Conservation (phyloP, 2,797 vertebrate species). For the Leuciscus waleckii region DNA sequence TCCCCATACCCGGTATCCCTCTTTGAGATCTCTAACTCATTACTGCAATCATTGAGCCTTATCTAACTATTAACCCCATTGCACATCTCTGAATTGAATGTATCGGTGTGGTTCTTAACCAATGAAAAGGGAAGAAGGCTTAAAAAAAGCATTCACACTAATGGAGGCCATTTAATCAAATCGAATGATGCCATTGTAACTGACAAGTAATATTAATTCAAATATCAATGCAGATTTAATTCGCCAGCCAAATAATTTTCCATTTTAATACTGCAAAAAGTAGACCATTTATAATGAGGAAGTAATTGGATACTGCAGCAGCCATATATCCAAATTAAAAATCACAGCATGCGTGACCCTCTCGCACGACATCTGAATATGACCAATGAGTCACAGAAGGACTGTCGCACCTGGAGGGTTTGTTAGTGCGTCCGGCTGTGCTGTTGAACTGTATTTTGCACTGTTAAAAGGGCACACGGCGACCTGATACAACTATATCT, state of each 20-base stretch:
- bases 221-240: constrained; percentile 10
- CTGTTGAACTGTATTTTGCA: constrained; percentile 19
- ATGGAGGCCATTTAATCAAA: constrained; percentile 34
- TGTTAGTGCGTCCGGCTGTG: background rate
- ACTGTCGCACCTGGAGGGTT: constrained; percentile 37
- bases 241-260: background rate
- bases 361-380: constrained; percentile 30
- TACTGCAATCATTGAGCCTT: constrained; percentile 13
- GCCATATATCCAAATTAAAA: constrained; percentile 36
- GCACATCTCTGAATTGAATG: constrained; percentile 1
- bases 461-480: constrained; percentile 29
- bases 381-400: constrained; percentile 50
- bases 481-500: constrained; percentile 45
- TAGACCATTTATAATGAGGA: background rate
- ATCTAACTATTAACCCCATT: constrained; percentile 45
- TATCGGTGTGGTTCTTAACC: background rate
- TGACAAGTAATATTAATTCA: constrained; percentile 30
- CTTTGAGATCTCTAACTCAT: constrained; percentile 24
- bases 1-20: background rate
- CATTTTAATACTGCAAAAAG: background rate
- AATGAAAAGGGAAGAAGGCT: constrained; percentile 13
- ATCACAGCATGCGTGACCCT: constrained; percentile 42
- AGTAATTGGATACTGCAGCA: constrained; percentile 3
- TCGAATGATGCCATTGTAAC: background rate
- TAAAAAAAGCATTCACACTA: constrained; percentile 14